A percentile compares a stretch with the other conserved stretches of the same genome.
Evolutionary conservation across 2,113 vertebrate genomes (phyloP).

Genomic region (Amphiprion ocellaris): DNA sequence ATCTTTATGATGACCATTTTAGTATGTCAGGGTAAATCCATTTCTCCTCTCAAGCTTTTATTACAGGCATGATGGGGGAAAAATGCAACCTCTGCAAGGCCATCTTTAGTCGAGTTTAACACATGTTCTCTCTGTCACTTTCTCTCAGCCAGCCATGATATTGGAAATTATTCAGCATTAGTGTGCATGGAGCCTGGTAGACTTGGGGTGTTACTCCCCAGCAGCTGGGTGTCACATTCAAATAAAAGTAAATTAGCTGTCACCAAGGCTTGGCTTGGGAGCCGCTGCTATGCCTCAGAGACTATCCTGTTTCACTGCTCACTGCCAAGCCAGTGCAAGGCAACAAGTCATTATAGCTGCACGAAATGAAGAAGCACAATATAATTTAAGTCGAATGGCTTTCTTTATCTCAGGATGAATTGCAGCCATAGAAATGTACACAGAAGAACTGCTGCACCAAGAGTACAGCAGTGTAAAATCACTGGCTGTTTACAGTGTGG

Average conservation of each 20-base stretch:
- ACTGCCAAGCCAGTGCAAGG: constrained; percentile 31
- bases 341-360: constrained; percentile 59
- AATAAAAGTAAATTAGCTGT: constrained; percentile 81
- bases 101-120: constrained; percentile 32
- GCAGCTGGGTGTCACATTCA: constrained; percentile 70
- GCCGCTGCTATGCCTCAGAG: constrained; percentile 67
- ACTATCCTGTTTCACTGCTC: constrained; percentile 41
- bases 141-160: constrained; percentile 62
- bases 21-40: constrained; percentile 15
- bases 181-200: constrained; percentile 36
- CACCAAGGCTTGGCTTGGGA: constrained; percentile 55
- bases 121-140: constrained; percentile 38
- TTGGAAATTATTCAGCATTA: constrained; percentile 71
- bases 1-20: constrained; percentile 31
- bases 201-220: constrained; percentile 50
- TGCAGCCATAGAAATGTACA: constrained; percentile 1
- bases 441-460: neutral
- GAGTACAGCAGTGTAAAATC: constrained; percentile 9
- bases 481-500: constrained; percentile 18
- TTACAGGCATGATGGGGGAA: neutral
- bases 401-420: constrained; percentile 25
- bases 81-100: neutral
- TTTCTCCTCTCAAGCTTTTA: constrained; percentile 30
- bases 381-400: constrained; percentile 37
- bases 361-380: constrained; percentile 42